Evolutionary conservation across 2,888 invertebrate genomes (phyloP), one percentile per base, ranked within the genome.

Genomic region (Camponotus fellah): DNA sequence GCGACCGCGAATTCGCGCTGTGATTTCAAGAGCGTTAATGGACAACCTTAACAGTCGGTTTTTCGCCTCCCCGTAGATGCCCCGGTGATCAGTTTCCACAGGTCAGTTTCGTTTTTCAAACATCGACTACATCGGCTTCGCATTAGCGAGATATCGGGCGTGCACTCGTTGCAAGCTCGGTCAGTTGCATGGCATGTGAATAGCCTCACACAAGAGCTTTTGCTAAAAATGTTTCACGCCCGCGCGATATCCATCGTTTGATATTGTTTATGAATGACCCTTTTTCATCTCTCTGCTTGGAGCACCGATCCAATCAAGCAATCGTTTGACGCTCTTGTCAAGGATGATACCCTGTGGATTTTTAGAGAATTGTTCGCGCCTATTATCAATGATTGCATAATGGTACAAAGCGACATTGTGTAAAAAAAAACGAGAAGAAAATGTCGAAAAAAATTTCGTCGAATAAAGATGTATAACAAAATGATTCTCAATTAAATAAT

Each of bases 1-100:
- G 60, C 46, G 81, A 62, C 37, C 17, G 68, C 71, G 66, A 62
- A 62, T 74, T 62, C 32, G 64, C 46, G 34, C 10, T 37, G 32
- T 26, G 49, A 68, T 26, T 68, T 76, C 53, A 17, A 40, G 49
- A 65, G 87, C 83, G 82, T 69, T 88, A 87, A 87, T 89, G 68
- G 76, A 66, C 46, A 17, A 49, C 81, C n/a, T 76, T 71, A 83
- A 74, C 68, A 49, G 65, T n/a, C 60, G 72, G 40, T 62, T 62
- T 79, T 79, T 53, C 62, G 8, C 32, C 32, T 17, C 49, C 32
- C 12, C 21, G 40, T 14, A 43, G 40, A 53, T 8, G 32, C 69
- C n/a, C n/a, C n/a, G 66, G 37, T 34, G 71, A 74, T 81, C 75
- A 34, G 26, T 71, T 53, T 37, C 56, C 46, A 74, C 58, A 75